Conservation (phyloP, 2,888 invertebrate genomes). For the Aporophyla nigra region DNA sequence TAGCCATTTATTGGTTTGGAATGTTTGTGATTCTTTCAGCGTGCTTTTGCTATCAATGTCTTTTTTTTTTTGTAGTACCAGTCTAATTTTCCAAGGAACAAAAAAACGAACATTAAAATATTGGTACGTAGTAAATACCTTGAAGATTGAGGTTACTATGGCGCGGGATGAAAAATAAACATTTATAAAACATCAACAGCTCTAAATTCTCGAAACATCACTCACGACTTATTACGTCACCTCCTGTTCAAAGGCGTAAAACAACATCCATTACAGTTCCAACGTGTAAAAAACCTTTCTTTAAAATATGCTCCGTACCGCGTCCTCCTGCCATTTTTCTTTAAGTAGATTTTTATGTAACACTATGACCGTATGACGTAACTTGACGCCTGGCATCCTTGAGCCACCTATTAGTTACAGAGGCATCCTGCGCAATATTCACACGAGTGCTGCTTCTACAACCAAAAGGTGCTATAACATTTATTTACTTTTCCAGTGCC, state of each 20-base stretch:
- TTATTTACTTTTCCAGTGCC: conserved; percentile 34
- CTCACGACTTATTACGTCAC: conserved; percentile 16
- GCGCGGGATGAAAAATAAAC: conserved; percentile 12
- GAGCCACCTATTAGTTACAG: conserved; percentile 56
- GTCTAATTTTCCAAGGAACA: neutral
- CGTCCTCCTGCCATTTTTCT: conserved; percentile 2
- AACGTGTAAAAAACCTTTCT: neutral
- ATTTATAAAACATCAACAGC: conserved; percentile 14
- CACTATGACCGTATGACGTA: conserved; percentile 37
- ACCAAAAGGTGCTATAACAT: conserved; percentile 41
- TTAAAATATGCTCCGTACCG: conserved; percentile 1
- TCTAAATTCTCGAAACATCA: conserved; percentile 19
- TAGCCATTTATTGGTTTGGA: neutral
- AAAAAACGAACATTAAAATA: neutral
- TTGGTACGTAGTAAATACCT: neutral
- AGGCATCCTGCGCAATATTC: conserved; percentile 47
- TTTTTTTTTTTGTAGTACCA: neutral
- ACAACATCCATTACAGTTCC: neutral
- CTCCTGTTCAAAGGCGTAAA: neutral
- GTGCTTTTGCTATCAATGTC: neutral
- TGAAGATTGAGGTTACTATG: conserved; percentile 1
- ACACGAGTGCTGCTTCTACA: conserved; percentile 30
- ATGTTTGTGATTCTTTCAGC: neutral
- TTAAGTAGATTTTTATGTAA: conserved; percentile 17
- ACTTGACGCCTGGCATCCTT: conserved; percentile 43